Evolutionary conservation across 2,113 vertebrate species (phyloP).

Genomic region (Gymnorhina tibicen): DNA sequence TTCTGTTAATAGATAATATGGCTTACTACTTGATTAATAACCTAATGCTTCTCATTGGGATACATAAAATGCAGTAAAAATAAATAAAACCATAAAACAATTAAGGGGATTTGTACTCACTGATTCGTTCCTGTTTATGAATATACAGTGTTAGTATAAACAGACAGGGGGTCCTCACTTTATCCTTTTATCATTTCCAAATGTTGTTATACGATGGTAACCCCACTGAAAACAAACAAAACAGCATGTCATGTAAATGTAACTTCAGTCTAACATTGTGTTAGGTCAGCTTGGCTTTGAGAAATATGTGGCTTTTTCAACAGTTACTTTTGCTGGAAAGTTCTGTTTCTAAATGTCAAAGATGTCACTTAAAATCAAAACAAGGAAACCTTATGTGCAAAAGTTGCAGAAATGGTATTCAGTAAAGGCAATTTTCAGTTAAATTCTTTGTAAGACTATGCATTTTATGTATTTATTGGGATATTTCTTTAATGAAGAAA

Average conservation of each 20-base stretch:
- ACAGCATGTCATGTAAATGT: conserved; percentile 50
- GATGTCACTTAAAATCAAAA: neutral
- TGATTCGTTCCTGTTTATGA: conserved; percentile 44
- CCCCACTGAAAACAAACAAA: conserved; percentile 47
- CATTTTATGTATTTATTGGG: neutral
- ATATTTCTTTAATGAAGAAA: neutral
- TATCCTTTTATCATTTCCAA: conserved; percentile 67
- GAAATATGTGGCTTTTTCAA: conserved; percentile 50
- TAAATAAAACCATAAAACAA: conserved; percentile 52
- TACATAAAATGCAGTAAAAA: conserved; percentile 40
- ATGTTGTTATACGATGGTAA: conserved; percentile 57
- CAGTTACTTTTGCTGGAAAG: conserved; percentile 4
- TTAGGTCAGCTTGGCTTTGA: conserved; percentile 22
- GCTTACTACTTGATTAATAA: neutral
- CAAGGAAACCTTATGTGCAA: neutral
- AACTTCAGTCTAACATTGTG: conserved; percentile 27
- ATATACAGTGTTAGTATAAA: conserved; percentile 54
- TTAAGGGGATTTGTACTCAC: conserved; percentile 44
- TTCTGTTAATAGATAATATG: neutral
- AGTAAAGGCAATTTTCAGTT: neutral
- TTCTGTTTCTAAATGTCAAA: conserved; percentile 8
- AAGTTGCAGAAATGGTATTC: neutral
- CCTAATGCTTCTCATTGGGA: neutral
- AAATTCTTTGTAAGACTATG: neutral
- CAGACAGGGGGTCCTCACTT: conserved; percentile 41